These are phyloP conservation scores for Papilio glaucus DNA, from an alignment of 1,140 invertebrate species.

Conservation along the genomic window DNA sequence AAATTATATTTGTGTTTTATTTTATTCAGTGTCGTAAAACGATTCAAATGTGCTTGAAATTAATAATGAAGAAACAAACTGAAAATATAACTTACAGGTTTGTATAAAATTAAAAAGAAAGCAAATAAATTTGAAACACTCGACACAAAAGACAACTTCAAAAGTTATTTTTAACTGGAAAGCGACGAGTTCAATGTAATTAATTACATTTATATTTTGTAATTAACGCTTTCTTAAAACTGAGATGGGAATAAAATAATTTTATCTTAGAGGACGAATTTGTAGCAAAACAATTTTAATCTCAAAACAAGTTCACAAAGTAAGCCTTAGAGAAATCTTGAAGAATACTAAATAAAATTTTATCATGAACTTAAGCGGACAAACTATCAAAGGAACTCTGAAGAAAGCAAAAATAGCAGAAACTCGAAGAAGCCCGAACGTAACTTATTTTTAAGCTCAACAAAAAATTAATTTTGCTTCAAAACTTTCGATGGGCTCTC, in stretches of 20 bases:
- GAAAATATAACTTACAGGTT: too few species aligned
- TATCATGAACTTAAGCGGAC: constrained; percentile 31
- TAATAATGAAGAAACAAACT: too few species aligned
- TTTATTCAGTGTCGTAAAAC: too few species aligned
- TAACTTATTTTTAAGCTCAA: constrained; percentile 43
- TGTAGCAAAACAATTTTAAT: not conserved
- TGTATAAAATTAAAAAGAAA: not conserved
- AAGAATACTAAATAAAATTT: constrained; percentile 33
- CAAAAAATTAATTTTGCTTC: constrained; percentile 70
- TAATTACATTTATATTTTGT: constrained; percentile 6
- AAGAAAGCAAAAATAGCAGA: constrained; percentile 41
- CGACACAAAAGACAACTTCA: not conserved
- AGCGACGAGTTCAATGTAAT: not conserved
- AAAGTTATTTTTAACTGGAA: not conserved
- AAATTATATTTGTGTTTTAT: too few species aligned
- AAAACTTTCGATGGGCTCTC: constrained; percentile 63
- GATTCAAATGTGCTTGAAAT: too few species aligned
- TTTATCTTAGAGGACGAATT: not conserved
- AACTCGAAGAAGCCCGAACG: constrained; percentile 40
- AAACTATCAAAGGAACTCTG: constrained; percentile 43
- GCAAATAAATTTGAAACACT: not conserved
- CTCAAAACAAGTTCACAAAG: not conserved
- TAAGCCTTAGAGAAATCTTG: constrained; percentile 8
- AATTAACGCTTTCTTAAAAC: constrained; percentile 25
- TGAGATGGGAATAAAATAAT: constrained; percentile 21